Conservation (phyloP, 2,797 vertebrate species). For the Orientallactaga sibirica region DNA sequence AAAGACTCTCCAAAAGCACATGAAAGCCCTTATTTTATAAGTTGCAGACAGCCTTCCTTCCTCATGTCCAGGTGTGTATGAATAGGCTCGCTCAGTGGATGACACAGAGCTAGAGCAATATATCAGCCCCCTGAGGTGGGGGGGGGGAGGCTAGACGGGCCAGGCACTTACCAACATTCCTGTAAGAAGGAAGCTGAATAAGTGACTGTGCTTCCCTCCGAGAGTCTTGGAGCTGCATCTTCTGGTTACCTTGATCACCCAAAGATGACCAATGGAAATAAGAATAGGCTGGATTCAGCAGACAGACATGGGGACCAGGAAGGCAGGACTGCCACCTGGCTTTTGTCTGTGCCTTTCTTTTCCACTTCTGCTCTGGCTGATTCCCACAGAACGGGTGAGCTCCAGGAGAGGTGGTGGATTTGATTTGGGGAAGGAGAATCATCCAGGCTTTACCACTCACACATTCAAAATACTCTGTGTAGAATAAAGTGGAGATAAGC, state of each 20-base stretch:
- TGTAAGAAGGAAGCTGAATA: not conserved
- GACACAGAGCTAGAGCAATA: not conserved
- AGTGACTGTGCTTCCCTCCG: not conserved
- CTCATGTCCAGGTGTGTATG: not conserved
- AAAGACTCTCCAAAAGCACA: slow-evolving; percentile 21
- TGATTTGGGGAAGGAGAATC: not conserved
- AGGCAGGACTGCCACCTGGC: not conserved
- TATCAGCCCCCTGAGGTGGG: not conserved
- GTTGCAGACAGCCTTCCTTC: not conserved
- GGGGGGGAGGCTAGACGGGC: not conserved
- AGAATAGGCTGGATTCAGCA: not conserved
- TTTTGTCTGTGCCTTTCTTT: not conserved
- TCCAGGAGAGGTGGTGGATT: not conserved
- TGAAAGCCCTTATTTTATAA: not conserved
- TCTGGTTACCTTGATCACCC: not conserved
- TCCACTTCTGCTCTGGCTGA: not conserved
- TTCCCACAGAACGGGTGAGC: not conserved
- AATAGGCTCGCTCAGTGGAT: not conserved
- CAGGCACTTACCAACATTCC: not conserved
- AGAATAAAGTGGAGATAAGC: not conserved
- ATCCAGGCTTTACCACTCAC: not conserved
- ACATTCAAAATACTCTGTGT: slow-evolving; percentile 3
- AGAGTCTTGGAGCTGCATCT: not conserved
- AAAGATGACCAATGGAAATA: not conserved
- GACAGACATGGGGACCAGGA: not conserved